Evolutionary conservation across 2,797 vertebrate species (phyloP), one percentile per base, ranked within the genome.

Genomic region (Emys orbicularis): DNA sequence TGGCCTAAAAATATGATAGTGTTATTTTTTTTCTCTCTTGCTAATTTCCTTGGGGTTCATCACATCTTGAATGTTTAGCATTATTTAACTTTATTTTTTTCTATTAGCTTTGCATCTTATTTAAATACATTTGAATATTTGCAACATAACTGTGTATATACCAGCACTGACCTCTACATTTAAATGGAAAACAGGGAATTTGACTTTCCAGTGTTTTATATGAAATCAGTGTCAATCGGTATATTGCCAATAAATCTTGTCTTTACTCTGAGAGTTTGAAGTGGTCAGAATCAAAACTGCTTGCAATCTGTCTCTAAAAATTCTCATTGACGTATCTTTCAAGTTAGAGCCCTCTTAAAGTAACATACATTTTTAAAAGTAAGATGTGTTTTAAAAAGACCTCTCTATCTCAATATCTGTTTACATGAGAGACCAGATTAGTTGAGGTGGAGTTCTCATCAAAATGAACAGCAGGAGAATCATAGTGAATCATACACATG

Each of bases 121-220:
- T 95, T 83, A 81, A 84, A 49, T 81, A 8, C 50, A 47, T 52
- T 94, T 27, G 87, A 89, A 74, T 86, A 88, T 86, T 87, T 93
- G 23, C 11, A 79, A 49, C 82, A 52, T 50, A 95, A 86, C 81
- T 65, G 7, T 82, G 72, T 81, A 84, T 89, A 90, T 89, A 57
- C 79, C 68, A 56, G 61, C 52, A 52, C 44, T 65, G 81, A 23
- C 34, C 31, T 87, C 81, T 84, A 41, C 61, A 79, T 89, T 89
- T 85, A 81, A 90, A 44, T 44, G 53, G 59, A 50, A 54, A 93
- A 89, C 50, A 53, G 54, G 83, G 16, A 92, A 34, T 77, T 77
- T 85, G n/a, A 72, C 34, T 49, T 72, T 77, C 49, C 61, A 84
- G 11, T 53, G 13, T n/a, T 37, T 59, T 18, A 4, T 54, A 65